Base-by-base conservation (phyloP, 2,113 vertebrate species). In the Amblyopsis rosae region DNA sequence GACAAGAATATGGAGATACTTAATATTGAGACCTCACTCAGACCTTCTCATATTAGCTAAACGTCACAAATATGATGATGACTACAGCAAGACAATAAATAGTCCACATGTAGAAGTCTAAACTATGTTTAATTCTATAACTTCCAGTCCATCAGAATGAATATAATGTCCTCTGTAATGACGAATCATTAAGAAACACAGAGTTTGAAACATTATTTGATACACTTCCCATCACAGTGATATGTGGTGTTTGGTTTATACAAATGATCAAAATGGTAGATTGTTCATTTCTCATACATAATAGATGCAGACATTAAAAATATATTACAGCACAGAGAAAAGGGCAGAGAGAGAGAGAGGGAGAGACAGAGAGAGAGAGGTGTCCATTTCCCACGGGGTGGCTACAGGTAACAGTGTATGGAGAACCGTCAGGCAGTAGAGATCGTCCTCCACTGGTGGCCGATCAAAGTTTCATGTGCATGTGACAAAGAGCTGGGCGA, bases 381-480 rank as follows among this genome's bases (percentile, higher is more conserved):
- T 79, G 72, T 82, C 70, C 26, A 67, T 32, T 87, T 85, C 85
- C 69, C 72, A 69, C 58, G 49, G 55, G 4, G 51, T 3, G 4
- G 35, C 67, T 60, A 56, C 69, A 67, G 62, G 82, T 82, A 81
- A 79, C 47, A 62, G 65, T 63, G 80, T 74, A 67, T 15, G 55
- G 61, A 66, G 45, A 50, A 35, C 69, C 79, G 65, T 77, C 72
- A 67, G 69, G 49, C 57, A 76, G 59, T 32, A n/a, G 35, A 54
- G 69, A 82, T 85, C 85, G 80, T 87, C 69, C 86, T 82, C 67
- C 32, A 26, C 67, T 53, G 70, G 35, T 67, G 75, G 35, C 75
- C 75, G 76, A 50, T 92, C 62, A 90, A 92, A 91, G 86, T 88
- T 92, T 91, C 45, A 92, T 88, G 84, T 58, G 73, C 45, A 57